Evolutionary conservation across 2,113 vertebrate species (phyloP).

Genomic region (Pygoscelis adeliae): DNA sequence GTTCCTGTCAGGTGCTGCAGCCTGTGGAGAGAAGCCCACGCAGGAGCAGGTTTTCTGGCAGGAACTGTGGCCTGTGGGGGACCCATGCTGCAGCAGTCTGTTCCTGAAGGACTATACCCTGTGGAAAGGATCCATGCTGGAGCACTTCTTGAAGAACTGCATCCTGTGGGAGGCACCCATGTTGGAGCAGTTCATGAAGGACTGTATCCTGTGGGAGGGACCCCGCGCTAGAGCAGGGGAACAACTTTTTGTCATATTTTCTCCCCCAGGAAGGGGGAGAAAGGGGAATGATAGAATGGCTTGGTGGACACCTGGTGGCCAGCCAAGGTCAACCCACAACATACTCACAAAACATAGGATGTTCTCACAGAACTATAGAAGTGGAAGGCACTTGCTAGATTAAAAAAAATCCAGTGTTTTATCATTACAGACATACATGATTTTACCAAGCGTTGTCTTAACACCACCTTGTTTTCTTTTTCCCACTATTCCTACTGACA

Average conservation of each 20-base stretch:
- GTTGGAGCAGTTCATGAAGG: not conserved
- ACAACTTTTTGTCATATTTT: not conserved
- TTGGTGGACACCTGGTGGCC: not conserved
- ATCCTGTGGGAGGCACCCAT: not conserved
- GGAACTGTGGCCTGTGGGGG: too few relatives aligned
- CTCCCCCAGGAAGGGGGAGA: too few relatives aligned
- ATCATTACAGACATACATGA: not conserved
- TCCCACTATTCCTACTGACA: not conserved
- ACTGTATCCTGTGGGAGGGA: not conserved
- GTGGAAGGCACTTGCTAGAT: not conserved
- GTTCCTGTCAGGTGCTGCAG: not conserved
- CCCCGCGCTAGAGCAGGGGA: not conserved
- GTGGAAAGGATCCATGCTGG: accelerated
- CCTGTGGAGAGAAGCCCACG: not conserved
- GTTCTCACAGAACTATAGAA: not conserved
- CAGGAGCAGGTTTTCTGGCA: not conserved
- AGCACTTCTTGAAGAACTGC: not conserved
- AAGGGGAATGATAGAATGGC: too few relatives aligned
- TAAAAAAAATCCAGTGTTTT: not conserved
- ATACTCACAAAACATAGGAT: not conserved
- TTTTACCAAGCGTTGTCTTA: not conserved
- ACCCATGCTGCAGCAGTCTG: not conserved
- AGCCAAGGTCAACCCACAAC: not conserved
- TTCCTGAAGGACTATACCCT: not conserved
- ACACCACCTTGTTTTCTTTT: not conserved